Conservation (phyloP, 2,113 vertebrate genomes). For the Siniperca knerii region DNA sequence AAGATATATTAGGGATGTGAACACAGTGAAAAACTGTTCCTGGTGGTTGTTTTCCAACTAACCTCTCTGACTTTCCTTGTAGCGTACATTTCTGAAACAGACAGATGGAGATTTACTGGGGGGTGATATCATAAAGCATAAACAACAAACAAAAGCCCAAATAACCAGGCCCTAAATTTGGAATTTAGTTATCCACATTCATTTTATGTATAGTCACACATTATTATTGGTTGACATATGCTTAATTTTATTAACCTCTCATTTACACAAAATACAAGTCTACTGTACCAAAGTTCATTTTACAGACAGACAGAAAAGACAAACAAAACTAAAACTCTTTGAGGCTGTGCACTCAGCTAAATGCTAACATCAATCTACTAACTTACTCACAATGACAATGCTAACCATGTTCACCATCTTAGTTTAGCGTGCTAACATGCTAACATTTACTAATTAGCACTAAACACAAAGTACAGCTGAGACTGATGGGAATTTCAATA, state of each 20-base stretch:
- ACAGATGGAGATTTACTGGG: constrained; percentile 48
- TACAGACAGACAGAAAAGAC: neutral
- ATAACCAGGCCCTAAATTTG: neutral
- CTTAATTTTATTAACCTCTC: neutral
- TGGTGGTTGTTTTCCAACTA: constrained; percentile 45
- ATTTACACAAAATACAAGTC: neutral
- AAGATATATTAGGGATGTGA: neutral
- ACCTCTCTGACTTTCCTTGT: constrained; percentile 81
- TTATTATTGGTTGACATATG: neutral
- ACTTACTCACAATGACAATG: neutral
- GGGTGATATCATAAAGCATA: neutral
- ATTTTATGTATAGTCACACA: neutral
- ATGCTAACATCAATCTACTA: neutral
- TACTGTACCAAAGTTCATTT: neutral
- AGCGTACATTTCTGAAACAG: constrained; percentile 77
- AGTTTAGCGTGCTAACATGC: neutral
- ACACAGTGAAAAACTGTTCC: neutral
- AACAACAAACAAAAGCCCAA: neutral
- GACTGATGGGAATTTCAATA: no score
- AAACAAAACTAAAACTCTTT: neutral
- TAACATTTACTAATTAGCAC: neutral
- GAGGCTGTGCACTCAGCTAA: constrained; percentile 1
- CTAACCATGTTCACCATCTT: neutral
- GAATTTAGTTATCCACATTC: neutral
- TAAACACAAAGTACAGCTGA: neutral